Percentiles rank a stretch among this genome's conserved stretches.
These are phyloP conservation scores for Saccostrea cuccullata DNA, from an alignment of 1,140 invertebrate species.

Conservation along the genomic window DNA sequence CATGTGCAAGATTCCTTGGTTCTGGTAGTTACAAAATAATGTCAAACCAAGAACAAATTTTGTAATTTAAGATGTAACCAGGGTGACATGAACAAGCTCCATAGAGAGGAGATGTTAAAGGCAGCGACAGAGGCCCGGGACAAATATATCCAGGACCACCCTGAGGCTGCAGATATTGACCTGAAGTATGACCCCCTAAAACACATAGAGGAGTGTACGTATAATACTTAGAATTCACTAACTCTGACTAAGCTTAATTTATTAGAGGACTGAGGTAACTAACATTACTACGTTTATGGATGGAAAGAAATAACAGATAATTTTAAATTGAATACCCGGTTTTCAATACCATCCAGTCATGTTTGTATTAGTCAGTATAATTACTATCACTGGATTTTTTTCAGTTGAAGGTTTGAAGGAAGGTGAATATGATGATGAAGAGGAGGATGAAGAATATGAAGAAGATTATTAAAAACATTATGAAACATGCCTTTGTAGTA, in stretches of 20 bases:
- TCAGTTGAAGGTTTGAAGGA: conserved; percentile 26
- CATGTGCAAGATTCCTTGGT: too few species aligned
- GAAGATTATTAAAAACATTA: background rate
- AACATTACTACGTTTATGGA: too few species aligned
- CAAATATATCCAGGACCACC: conserved; percentile 71
- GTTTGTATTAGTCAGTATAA: too few species aligned
- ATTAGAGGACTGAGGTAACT: too few species aligned
- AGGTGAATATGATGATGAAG: background rate
- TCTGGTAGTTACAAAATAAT: too few species aligned
- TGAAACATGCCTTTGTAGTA: background rate
- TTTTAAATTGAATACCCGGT: too few species aligned
- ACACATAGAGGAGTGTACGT: conserved; percentile 66
- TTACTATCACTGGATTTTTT: background rate
- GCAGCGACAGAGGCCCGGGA: conserved; percentile 76
- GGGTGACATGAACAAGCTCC: conserved; percentile 65
- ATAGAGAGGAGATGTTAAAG: conserved; percentile 77
- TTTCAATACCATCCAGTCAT: too few species aligned
- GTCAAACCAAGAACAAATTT: background rate
- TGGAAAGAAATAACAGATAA: too few species aligned
- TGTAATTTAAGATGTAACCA: background rate
- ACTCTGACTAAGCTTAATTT: too few species aligned
- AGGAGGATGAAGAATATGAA: background rate
- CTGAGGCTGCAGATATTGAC: conserved; percentile 64
- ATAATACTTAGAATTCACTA: too few species aligned
- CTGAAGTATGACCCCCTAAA: conserved; percentile 70